Percentiles rank a stretch among this genome's conserved stretches.
These are phyloP conservation scores for Eptesicus fuscus DNA, from an alignment of 2,113 vertebrate genomes.

Conservation along the genomic window DNA sequence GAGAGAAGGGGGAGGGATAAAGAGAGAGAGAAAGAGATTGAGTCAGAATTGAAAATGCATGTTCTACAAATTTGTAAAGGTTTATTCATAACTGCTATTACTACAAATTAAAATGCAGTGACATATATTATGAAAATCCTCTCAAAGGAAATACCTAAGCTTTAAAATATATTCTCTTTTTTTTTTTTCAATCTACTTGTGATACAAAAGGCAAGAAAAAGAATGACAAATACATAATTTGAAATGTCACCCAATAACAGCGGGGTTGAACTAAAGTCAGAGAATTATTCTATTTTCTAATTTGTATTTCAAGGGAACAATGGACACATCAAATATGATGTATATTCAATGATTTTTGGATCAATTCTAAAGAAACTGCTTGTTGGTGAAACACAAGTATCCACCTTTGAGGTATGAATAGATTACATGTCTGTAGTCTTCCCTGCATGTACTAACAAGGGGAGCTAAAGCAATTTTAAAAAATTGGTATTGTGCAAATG, in stretches of 20 bases:
- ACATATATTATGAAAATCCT: conserved; percentile 51
- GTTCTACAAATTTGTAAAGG: not conserved
- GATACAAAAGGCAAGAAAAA: conserved; percentile 3
- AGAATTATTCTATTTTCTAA: conserved; percentile 42
- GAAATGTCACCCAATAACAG: conserved; percentile 30
- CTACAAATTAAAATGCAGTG: conserved; percentile 66
- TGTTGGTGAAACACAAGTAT: conserved; percentile 8
- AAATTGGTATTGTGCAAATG: conserved; percentile 44
- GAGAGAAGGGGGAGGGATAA: not conserved
- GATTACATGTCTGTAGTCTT: not conserved
- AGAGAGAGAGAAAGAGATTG: not conserved
- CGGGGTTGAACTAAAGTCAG: not conserved
- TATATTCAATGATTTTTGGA: conserved; percentile 6
- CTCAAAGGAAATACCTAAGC: not conserved
- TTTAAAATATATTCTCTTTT: conserved; percentile 14
- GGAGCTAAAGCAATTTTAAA: conserved; percentile 36
- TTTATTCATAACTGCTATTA: conserved; percentile 56
- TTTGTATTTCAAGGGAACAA: conserved; percentile 53
- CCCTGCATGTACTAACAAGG: conserved; percentile 21
- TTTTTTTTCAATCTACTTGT: not conserved
- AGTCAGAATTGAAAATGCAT: not conserved
- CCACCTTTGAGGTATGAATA: not conserved
- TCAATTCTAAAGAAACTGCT: conserved; percentile 39
- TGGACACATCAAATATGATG: conserved; percentile 42
- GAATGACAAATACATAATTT: conserved; percentile 42